phyloP scores from a whole-genome alignment of 2,888 invertebrate species.

The Himalopsyche kuldschensis region DNA sequence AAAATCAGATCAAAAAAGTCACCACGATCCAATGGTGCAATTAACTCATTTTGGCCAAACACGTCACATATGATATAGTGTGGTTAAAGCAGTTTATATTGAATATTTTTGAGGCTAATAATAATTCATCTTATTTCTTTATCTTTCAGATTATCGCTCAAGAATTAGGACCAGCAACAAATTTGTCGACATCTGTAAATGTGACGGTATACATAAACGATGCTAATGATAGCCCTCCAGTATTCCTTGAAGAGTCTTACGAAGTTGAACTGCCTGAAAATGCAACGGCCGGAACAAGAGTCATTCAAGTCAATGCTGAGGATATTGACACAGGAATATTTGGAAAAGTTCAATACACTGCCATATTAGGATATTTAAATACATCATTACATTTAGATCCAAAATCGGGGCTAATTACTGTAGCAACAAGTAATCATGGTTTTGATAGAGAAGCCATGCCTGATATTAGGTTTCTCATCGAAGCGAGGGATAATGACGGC shows the following conservation, averaged over 20 bases:
- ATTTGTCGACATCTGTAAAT: slow-evolving; percentile 72
- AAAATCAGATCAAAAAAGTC: too few species aligned
- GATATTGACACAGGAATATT: slow-evolving; percentile 80
- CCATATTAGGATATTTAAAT: slow-evolving; percentile 75
- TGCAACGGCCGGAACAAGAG: slow-evolving; percentile 71
- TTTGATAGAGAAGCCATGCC: slow-evolving; percentile 83
- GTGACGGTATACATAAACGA: slow-evolving; percentile 82
- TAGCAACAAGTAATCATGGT: slow-evolving; percentile 72
- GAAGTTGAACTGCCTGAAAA: slow-evolving; percentile 79
- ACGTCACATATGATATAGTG: too few species aligned
- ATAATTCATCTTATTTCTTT: background rate
- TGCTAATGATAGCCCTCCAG: slow-evolving; percentile 85
- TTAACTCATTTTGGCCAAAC: too few species aligned
- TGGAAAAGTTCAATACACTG: slow-evolving; percentile 77
- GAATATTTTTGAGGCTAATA: background rate
- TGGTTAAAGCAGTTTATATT: too few species aligned
- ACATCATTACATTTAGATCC: slow-evolving; percentile 79
- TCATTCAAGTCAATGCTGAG: slow-evolving; percentile 76
- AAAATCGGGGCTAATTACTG: slow-evolving; percentile 76
- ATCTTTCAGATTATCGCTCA: slow-evolving; percentile 72
- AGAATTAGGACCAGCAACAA: slow-evolving; percentile 76
- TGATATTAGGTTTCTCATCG: slow-evolving; percentile 77
- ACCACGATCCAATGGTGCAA: too few species aligned
- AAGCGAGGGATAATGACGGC: slow-evolving; percentile 86
- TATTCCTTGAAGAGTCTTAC: slow-evolving; percentile 74